Conservation (phyloP, 1,140 invertebrate species). For the Coboldia fuscipes region DNA sequence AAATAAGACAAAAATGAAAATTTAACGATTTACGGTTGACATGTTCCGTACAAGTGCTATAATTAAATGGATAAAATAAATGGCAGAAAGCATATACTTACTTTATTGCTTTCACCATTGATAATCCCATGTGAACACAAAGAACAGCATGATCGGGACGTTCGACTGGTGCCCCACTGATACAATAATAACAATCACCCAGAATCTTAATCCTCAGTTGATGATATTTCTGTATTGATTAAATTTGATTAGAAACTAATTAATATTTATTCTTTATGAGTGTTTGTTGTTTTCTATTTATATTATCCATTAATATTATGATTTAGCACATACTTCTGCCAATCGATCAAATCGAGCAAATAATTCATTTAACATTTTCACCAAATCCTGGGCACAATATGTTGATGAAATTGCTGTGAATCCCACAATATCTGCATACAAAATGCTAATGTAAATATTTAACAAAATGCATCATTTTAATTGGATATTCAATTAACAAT, state of each 20-base stretch:
- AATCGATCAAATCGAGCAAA: conserved; percentile 85
- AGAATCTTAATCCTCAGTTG: conserved; percentile 88
- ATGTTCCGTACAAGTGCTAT: neutral
- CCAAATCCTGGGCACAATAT: conserved; percentile 79
- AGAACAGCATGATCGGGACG: conserved; percentile 80
- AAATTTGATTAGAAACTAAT: neutral
- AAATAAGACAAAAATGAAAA: neutral
- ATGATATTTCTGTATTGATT: conserved; percentile 56
- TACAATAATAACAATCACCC: conserved; percentile 92
- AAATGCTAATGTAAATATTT: too few species aligned
- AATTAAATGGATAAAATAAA: conserved; percentile 1
- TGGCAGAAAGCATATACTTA: conserved; percentile 32
- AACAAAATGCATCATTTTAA: too few species aligned
- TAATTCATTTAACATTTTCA: conserved; percentile 83
- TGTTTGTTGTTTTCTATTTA: too few species aligned
- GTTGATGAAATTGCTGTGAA: conserved; percentile 91
- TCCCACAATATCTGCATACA: conserved; percentile 81
- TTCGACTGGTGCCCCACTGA: conserved; percentile 75
- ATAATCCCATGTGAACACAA: conserved; percentile 85
- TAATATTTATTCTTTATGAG: neutral
- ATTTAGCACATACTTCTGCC: conserved; percentile 43
- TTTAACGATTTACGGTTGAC: neutral
- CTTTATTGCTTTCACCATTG: conserved; percentile 93
- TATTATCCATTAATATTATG: too few species aligned
- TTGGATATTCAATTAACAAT: too few species aligned